These are phyloP conservation scores for Myoxocephalus aenaeus DNA, from an alignment of 2,797 vertebrate genomes.

Conservation along the genomic window DNA sequence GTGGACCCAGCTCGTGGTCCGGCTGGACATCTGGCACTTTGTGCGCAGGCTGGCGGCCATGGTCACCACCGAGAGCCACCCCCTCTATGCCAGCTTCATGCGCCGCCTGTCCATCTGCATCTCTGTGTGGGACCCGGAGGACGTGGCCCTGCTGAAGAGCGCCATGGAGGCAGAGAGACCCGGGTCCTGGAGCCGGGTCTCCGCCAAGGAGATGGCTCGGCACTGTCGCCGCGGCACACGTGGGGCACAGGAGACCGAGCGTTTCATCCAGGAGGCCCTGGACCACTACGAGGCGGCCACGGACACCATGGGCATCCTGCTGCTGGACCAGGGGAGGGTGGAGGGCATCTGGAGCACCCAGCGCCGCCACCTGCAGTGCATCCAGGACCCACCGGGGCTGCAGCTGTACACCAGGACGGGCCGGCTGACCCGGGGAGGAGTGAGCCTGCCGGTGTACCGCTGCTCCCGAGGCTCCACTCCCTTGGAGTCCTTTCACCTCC, in stretches of 20 bases:
- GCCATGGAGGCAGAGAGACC: too few relatives aligned
- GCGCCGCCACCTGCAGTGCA: neutral
- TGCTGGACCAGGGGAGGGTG: too few relatives aligned
- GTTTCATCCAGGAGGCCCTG: neutral
- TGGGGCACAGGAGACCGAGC: neutral
- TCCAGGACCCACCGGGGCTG: neutral
- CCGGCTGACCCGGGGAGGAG: too few relatives aligned
- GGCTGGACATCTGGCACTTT: neutral
- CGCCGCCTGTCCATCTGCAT: neutral
- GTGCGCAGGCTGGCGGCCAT: neutral
- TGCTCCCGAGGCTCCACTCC: too few relatives aligned
- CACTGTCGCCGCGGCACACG: neutral
- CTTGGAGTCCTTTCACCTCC: too few relatives aligned
- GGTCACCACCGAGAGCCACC: neutral
- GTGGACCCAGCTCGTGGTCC: neutral
- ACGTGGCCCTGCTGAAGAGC: too few relatives aligned
- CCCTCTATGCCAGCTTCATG: neutral
- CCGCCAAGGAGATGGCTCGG: neutral
- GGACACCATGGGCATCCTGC: neutral
- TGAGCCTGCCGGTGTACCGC: too few relatives aligned
- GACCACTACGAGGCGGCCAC: neutral
- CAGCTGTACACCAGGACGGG: neutral
- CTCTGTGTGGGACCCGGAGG: neutral
- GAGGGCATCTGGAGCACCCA: neutral
- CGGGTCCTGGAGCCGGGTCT: neutral